Base-by-base conservation (phyloP, 2,113 vertebrate genomes). In the Coptodon rendalli region DNA sequence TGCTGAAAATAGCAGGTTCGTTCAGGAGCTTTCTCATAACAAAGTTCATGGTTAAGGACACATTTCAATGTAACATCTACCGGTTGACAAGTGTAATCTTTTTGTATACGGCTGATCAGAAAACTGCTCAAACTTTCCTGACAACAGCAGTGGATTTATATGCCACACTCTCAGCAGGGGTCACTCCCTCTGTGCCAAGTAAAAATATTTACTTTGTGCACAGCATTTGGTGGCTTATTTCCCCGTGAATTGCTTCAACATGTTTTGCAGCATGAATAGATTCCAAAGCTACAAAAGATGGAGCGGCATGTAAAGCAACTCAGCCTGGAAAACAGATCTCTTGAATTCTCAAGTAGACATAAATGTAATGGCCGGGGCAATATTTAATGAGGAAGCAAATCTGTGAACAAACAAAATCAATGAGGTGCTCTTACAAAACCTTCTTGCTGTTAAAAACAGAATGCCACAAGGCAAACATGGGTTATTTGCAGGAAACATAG, bases 321-420 rank as follows among this genome's bases (percentile, higher is more conserved):
- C 43, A 50, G 24, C 17, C 5, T 4, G 19, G 36, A 79, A 88
- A 89, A 80, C 17, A 45, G 22, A 78, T 73, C 43, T 66, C 9
- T 78, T 13, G 5, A 85, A 82, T 73, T 54, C 50, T 85, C 73
- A 57, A 52, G 57, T 71, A 66, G 63, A 73, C 50, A 79, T 86
- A 80, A 86, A 89, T 40, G 17, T 34, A 36, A 36, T 3, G 29
- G 27, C 34, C 24, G 40, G 66, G 34, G 82, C 19, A 82, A 54
- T 53, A 53, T 80, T 84, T 79, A 86, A 84, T 66, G 24, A 86
- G 57, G 17, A 59, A 50, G 34, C 38, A 89, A 86, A 91, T 89
- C 19, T 89, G 24, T 10, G 85, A 83, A 86, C 50, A 81, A 90
- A 84, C 48, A 83, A 66, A 88, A 80, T 87, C 83, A 85, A 71